Evolutionary conservation across 2,797 vertebrate genomes (phyloP), one percentile per base, ranked within the genome.

Genomic region (Poeciliopsis presidionis): DNA sequence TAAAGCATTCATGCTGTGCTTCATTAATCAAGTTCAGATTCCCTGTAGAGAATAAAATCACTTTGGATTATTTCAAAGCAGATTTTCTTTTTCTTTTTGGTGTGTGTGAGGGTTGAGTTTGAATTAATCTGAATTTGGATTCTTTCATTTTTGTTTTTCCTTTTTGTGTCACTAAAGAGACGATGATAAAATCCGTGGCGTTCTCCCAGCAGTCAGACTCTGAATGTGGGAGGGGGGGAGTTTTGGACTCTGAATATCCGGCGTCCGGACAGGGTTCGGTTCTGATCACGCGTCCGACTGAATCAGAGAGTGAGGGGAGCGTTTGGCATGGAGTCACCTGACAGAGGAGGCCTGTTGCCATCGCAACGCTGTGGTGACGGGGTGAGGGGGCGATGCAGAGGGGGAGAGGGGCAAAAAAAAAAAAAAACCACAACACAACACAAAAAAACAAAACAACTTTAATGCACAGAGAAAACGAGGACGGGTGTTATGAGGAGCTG

Each of bases 341-440:
- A 94, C 89, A 86, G 87, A 90, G 86, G 84, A 90, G 88, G 88
- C 73, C 80, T 91, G 93, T 94, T 94, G 92, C 95, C 90, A 94
- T 95, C 67, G 93, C 82, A 94, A 95, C 93, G 69, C 71, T 59
- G 81, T 75, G 57, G 39, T 43, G 41, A 7, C 28, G 43, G 47
- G 33, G 55, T 53, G 71, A 55, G 25, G 45, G 53, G 63, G 20
- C n/a, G 76, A 59, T 20, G 49, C 45, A 43, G 6, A 46, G 67
- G 49, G 76, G 65, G 49, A 79, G 59, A 49, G 45, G 55, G 36
- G 43, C 51, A 18, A 76, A 83, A 36, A 51, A 22, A 51, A 18
- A 2, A 2, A 41, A 43, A 7, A 41, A n/a, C n/a, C n/a, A n/a
- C 0, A 3, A 33, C 33, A 33, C 39, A 39, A 43, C 36, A 36